Percentiles rank a stretch among this genome's conserved stretches.
phyloP scores from a whole-genome alignment of 2,888 invertebrate genomes.

The Athripsodes cinereus region DNA sequence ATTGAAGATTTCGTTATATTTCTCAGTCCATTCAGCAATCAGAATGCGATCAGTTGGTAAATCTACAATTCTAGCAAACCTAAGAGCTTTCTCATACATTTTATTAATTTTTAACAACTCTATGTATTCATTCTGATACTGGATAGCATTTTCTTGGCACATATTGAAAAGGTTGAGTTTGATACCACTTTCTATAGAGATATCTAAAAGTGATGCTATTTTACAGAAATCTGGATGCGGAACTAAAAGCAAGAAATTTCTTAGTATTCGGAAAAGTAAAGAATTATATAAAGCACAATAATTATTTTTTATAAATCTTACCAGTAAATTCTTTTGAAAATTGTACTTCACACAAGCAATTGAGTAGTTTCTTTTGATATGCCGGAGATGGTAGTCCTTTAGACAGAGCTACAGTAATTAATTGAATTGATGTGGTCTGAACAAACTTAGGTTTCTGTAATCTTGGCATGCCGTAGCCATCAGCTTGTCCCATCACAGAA shows the following conservation, averaged over 20 bases:
- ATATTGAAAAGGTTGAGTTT: slow-evolving; percentile 49
- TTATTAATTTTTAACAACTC: slow-evolving; percentile 44
- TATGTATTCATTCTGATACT: slow-evolving; percentile 50
- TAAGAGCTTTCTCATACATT: slow-evolving; percentile 52
- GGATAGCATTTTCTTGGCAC: slow-evolving; percentile 38
- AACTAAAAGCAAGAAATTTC: slow-evolving; percentile 34
- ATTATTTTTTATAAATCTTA: too few species aligned
- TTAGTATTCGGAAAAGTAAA: too few species aligned
- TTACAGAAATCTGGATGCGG: slow-evolving; percentile 41
- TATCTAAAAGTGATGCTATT: slow-evolving; percentile 48
- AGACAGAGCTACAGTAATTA: slow-evolving; percentile 56
- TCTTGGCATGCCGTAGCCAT: slow-evolving; percentile 34
- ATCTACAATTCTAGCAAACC: slow-evolving; percentile 49
- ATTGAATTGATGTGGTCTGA: slow-evolving; percentile 50
- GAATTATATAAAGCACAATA: too few species aligned
- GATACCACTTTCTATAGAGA: slow-evolving; percentile 52
- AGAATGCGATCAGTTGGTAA: slow-evolving; percentile 49
- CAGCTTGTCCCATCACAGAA: slow-evolving; percentile 34
- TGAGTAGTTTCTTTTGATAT: slow-evolving; percentile 59
- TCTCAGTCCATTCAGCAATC: slow-evolving; percentile 50
- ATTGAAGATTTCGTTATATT: slow-evolving; percentile 39
- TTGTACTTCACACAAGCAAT: slow-evolving; percentile 50
- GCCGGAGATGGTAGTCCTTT: slow-evolving; percentile 56
- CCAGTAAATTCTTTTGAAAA: slow-evolving; percentile 52
- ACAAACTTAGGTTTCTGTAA: slow-evolving; percentile 52